Evolutionary conservation across 2,888 invertebrate genomes (phyloP).

Genomic region (Therioaphis trifolii): DNA sequence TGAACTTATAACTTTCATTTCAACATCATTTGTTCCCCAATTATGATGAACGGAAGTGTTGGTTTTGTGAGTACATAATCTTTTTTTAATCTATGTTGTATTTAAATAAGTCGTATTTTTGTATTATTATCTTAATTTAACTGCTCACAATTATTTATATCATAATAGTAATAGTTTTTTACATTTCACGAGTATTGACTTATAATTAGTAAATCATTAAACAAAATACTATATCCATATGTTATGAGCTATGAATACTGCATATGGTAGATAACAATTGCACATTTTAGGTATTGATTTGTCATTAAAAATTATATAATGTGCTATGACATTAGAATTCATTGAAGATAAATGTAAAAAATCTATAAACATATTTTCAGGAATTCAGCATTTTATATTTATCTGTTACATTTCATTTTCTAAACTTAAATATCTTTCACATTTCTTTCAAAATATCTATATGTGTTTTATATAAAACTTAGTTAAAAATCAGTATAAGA

Average conservation of each 20-base stretch:
- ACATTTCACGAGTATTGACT: not conserved
- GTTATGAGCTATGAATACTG: not conserved
- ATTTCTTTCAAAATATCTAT: no score
- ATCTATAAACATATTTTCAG: no score
- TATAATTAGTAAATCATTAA: not conserved
- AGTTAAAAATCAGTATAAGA: no score
- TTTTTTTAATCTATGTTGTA: not conserved
- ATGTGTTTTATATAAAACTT: no score
- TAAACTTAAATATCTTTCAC: no score
- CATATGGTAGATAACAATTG: not conserved
- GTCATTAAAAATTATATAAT: no score
- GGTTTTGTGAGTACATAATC: slow-evolving; percentile 24
- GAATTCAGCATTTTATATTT: no score
- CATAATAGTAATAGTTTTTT: not conserved
- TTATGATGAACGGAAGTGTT: slow-evolving; percentile 58
- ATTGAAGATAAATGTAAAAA: no score
- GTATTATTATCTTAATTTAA: not conserved
- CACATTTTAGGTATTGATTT: no score
- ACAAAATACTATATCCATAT: not conserved
- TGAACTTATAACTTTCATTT: not conserved
- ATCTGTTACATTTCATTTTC: no score
- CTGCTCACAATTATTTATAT: no score
- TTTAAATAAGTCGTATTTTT: not conserved
- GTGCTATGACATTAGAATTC: no score
- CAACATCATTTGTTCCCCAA: not conserved